Conservation (phyloP, 2,113 vertebrate species). For the Odobenus rosmarus region DNA sequence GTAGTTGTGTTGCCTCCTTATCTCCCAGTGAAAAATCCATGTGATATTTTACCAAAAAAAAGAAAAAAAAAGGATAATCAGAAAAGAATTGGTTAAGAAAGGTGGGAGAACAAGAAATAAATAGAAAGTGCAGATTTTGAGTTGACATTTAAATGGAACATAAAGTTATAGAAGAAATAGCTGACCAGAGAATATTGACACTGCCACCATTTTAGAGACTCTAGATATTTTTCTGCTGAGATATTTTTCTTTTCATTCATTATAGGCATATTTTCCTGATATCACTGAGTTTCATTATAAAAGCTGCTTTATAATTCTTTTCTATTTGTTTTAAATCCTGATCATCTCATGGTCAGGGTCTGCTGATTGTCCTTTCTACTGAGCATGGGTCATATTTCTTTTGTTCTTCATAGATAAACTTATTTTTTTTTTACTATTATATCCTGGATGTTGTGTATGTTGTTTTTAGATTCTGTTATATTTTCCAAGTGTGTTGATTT, state of each 20-base stretch:
- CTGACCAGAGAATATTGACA: neutral
- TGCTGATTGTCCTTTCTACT: neutral
- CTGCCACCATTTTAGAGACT: fast-evolving
- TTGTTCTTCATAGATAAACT: neutral
- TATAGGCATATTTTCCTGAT: neutral
- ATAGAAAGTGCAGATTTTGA: neutral
- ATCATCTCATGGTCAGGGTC: neutral
- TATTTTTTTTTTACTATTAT: neutral
- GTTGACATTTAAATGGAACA: neutral
- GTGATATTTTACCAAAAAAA: neutral
- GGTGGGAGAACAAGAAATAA: neutral
- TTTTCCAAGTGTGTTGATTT: neutral
- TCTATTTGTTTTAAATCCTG: neutral
- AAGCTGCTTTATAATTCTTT: neutral
- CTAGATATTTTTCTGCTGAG: neutral
- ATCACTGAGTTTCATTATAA: neutral
- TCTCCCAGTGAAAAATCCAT: neutral
- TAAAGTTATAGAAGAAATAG: neutral
- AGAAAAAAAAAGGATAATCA: neutral
- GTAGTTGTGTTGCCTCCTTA: neutral
- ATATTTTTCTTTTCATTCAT: neutral
- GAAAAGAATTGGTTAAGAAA: neutral
- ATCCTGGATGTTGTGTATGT: neutral
- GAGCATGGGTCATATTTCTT: neutral
- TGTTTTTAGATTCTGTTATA: neutral